Evolutionary conservation across 2,888 invertebrate species (phyloP).

Genomic region (Tenthredo scrophulariae): DNA sequence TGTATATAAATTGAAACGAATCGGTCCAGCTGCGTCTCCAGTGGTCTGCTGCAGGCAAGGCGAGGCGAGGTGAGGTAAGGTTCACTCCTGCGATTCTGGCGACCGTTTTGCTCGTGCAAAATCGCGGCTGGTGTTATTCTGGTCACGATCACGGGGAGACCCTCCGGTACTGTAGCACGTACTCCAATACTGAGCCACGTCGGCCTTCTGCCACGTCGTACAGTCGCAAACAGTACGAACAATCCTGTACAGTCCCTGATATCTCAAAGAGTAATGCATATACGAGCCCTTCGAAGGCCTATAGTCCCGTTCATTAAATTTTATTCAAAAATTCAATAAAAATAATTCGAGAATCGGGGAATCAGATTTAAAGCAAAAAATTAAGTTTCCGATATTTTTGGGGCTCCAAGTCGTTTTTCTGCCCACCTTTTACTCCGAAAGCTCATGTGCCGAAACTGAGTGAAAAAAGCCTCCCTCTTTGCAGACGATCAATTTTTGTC

Average conservation of each 20-base stretch:
- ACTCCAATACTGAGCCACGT: slow-evolving; percentile 24
- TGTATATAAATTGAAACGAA: neutral
- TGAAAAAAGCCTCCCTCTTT: neutral
- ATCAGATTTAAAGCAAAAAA: neutral
- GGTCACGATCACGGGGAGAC: slow-evolving; percentile 67
- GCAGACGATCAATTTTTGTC: neutral
- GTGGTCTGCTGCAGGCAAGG: neutral
- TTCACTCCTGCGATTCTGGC: slow-evolving; percentile 2
- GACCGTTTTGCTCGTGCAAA: slow-evolving; percentile 62
- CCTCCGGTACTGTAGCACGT: slow-evolving; percentile 48
- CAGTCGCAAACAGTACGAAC: slow-evolving; percentile 14
- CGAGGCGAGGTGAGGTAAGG: neutral
- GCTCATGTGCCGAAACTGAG: too few relatives aligned
- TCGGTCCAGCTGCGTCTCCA: neutral
- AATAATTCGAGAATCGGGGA: neutral
- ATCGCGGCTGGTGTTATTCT: slow-evolving; percentile 66
- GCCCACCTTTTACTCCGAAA: neutral
- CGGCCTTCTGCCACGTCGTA: slow-evolving; percentile 31
- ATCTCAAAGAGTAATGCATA: neutral
- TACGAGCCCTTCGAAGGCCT: neutral
- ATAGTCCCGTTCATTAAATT: neutral
- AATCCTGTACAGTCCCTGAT: slow-evolving; percentile 13
- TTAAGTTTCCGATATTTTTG: neutral
- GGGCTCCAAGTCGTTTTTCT: neutral
- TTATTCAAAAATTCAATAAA: neutral